Percentiles rank a stretch among this genome's conserved stretches.
phyloP scores from a whole-genome alignment of 1,140 invertebrate genomes.

The Penaeus indicus region DNA sequence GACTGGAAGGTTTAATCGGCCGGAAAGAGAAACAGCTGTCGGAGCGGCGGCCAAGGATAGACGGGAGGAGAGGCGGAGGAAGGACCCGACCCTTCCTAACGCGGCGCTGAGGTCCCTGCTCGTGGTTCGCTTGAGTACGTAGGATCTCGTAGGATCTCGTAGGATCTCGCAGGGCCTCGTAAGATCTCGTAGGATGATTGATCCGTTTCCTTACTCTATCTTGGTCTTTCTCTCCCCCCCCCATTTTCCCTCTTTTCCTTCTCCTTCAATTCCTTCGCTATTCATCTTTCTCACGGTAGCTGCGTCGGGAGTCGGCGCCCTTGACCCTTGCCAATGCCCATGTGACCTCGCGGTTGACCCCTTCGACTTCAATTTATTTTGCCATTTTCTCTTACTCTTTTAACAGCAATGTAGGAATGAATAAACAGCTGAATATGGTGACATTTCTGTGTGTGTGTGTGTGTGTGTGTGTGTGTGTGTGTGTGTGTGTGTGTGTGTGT shows the following conservation, averaged over 20 bases:
- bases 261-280: not conserved
- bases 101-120: no score
- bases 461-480: constrained; percentile 17
- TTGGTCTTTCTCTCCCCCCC: not conserved
- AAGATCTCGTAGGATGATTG: not conserved
- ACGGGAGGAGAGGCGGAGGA: no score
- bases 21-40: no score
- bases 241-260: not conserved
- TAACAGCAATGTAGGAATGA: no score
- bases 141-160: not conserved
- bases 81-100: no score
- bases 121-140: not conserved
- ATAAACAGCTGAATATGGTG: no score
- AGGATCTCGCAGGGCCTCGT: not conserved
- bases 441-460: not conserved
- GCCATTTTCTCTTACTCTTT: no score
- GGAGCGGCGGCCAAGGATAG: no score
- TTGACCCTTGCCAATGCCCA: not conserved
- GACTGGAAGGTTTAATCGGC: no score
- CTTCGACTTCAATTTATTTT: no score
- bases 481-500: constrained; percentile 17
- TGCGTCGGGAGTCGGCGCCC: no score
- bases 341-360: no score
- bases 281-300: not conserved
- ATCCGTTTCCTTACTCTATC: not conserved